A percentile compares a stretch with the other conserved stretches of the same genome.
Conservation (phyloP, 1,140 invertebrate species). For the Drosophila quadrilineata region DNA sequence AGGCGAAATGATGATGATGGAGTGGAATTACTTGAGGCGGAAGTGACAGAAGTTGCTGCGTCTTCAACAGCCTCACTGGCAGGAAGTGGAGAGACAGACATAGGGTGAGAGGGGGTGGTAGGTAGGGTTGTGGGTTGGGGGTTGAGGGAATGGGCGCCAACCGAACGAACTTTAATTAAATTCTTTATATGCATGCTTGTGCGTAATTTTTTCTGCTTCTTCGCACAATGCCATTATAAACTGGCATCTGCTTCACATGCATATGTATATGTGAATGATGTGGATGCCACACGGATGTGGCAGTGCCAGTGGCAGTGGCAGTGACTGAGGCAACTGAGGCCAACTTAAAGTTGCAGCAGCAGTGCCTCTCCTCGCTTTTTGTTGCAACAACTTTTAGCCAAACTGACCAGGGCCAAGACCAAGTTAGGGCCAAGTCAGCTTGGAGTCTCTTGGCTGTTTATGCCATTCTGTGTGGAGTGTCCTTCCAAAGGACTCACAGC, state of each 20-base stretch:
- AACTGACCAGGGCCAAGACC: no score
- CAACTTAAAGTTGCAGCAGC: no score
- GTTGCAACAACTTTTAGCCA: no score
- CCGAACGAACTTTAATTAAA: conserved; percentile 76
- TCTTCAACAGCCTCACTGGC: conserved; percentile 7
- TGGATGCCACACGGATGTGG: no score
- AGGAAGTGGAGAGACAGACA: neutral
- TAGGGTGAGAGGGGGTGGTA: neutral
- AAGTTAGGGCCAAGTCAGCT: no score
- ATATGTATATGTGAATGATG: no score
- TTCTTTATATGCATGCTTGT: conserved; percentile 62
- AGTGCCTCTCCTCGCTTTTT: neutral
- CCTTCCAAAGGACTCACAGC: conserved; percentile 3
- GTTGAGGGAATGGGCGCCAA: conserved; percentile 25
- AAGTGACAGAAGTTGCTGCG: conserved; percentile 44
- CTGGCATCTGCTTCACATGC: conserved; percentile 20
- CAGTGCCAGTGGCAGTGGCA: no score
- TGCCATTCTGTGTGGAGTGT: neutral
- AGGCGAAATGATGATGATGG: conserved; percentile 45
- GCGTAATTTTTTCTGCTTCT: conserved; percentile 47
- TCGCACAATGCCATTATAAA: conserved; percentile 55
- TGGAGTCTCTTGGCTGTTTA: no score
- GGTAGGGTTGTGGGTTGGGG: neutral
- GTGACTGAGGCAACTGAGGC: no score
- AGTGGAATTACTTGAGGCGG: conserved; percentile 68